Percentiles rank a stretch among this genome's conserved stretches.
Evolutionary conservation across 2,888 invertebrate species (phyloP).

Genomic region (Napeogenes sylphis): DNA sequence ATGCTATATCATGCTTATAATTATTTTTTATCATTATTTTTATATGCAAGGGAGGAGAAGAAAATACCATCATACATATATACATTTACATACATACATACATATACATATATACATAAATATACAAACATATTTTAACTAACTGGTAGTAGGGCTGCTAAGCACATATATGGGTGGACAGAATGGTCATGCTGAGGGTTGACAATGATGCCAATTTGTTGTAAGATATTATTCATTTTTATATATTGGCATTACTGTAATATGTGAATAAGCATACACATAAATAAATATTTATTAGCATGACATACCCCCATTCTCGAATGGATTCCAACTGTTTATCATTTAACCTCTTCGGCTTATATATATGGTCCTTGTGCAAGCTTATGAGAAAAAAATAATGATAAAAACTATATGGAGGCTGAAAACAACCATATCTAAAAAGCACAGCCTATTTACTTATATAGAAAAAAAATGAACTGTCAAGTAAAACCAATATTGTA

Average conservation of each 20-base stretch:
- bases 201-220: conserved; percentile 3
- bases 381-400: conserved; percentile 50
- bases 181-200: conserved; percentile 37
- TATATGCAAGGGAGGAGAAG: too few relatives aligned
- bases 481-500: too few relatives aligned
- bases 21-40: too few relatives aligned
- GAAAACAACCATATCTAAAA: conserved; percentile 1
- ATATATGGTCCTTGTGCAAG: conserved; percentile 66
- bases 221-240: conserved; percentile 18
- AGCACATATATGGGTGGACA: background rate
- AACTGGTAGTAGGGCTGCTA: background rate
- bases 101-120: background rate
- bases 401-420: conserved; percentile 13
- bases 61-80: too few relatives aligned
- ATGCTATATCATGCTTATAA: too few relatives aligned
- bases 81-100: too few relatives aligned
- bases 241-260: conserved; percentile 30
- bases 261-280: conserved; percentile 42
- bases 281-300: conserved; percentile 31
- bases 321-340: conserved; percentile 92
- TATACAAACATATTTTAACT: background rate
- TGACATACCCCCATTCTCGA: conserved; percentile 88
- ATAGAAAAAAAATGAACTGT: background rate
- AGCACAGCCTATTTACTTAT: background rate
- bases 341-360: conserved; percentile 86